Evolutionary conservation across 2,113 vertebrate genomes (phyloP).

Genomic region (Cottus gobio): DNA sequence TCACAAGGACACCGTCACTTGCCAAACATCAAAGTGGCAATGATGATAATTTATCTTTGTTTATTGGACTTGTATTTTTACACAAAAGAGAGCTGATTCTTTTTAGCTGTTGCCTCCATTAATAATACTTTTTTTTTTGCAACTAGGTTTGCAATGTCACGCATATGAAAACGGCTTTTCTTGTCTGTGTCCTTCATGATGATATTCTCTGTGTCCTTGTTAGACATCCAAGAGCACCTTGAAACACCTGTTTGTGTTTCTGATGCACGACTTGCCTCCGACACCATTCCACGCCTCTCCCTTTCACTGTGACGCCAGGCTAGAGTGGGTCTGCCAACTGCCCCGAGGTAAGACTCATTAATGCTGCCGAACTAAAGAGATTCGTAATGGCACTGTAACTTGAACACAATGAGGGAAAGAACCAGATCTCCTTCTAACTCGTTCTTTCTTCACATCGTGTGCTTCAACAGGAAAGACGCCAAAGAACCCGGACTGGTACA

Average conservation of each 20-base stretch:
- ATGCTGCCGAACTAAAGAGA: neutral
- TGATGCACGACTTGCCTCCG: conserved; percentile 35
- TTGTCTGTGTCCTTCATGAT: neutral
- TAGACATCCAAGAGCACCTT: conserved; percentile 72
- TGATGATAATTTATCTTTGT: neutral
- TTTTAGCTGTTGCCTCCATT: neutral
- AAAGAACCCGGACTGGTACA: conserved; percentile 91
- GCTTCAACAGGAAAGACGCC: conserved; percentile 83
- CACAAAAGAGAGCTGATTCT: neutral
- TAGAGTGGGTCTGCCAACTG: conserved; percentile 97
- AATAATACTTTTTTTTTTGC: neutral
- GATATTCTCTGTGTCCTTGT: conserved; percentile 29
- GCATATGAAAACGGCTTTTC: neutral
- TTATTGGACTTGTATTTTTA: neutral
- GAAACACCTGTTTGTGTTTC: conserved; percentile 49
- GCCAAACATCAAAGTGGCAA: neutral
- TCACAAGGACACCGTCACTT: neutral
- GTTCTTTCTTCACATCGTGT: conserved; percentile 15
- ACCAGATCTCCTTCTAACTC: neutral
- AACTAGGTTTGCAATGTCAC: neutral
- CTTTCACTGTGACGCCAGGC: conserved; percentile 90
- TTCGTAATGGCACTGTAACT: neutral
- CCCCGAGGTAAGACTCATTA: conserved; percentile 86
- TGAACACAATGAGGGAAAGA: neutral
- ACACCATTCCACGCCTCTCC: conserved; percentile 84